Evolutionary conservation across 2,888 invertebrate species (phyloP).

Genomic region (Chrysina gloriosa): DNA sequence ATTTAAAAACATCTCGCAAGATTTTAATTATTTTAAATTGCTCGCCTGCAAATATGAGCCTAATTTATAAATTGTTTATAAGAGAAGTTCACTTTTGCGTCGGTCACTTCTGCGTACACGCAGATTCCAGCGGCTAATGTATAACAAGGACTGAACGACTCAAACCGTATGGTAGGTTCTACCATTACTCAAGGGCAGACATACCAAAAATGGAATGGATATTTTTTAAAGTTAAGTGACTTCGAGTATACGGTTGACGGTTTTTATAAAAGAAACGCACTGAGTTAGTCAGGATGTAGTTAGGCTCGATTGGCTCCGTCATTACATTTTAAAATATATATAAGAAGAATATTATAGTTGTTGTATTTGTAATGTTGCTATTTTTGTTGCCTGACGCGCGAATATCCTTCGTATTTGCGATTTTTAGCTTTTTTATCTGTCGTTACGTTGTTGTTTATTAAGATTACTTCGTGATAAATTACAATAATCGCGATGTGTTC

Average conservation of each 20-base stretch:
- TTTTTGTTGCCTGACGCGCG: conserved; percentile 14
- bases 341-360: neutral
- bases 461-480: no score
- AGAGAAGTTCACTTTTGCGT: neutral
- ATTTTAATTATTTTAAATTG: conserved; percentile 41
- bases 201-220: conserved; percentile 62
- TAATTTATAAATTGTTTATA: conserved; percentile 40
- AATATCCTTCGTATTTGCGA: neutral
- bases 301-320: no score
- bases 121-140: conserved; percentile 21
- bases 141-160: conserved; percentile 26
- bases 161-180: conserved; percentile 38
- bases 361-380: conserved; percentile 8
- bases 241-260: conserved; percentile 55
- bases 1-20: conserved; percentile 9
- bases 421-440: neutral
- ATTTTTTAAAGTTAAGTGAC: conserved; percentile 61
- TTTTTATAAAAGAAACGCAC: conserved; percentile 48
- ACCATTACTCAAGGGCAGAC: conserved; percentile 62
- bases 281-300: no score
- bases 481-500: no score
- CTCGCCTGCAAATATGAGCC: conserved; percentile 17
- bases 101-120: neutral
- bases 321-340: no score
- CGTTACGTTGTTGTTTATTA: no score